Evolutionary conservation across 1,140 invertebrate genomes (phyloP), one percentile per base, ranked within the genome.

Genomic region (Oncopeltus fasciatus): DNA sequence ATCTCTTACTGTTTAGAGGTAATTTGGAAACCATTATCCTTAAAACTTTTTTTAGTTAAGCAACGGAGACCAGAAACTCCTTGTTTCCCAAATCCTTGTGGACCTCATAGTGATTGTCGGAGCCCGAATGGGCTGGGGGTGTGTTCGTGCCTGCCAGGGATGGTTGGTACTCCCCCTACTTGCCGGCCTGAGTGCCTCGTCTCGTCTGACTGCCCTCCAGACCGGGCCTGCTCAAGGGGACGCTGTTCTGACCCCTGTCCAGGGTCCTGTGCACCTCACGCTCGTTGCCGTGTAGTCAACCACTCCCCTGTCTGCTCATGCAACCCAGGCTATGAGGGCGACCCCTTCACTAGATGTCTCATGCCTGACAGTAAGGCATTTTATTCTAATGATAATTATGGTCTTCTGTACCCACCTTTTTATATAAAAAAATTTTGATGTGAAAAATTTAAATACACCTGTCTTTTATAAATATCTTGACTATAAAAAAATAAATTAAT

Each of bases 301-400:
- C 82, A 83, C 67, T 80, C 79, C 67, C 79, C 83, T 1, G 79
- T 83, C 66, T 84, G 82, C 70, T 77, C 75, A 43, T 86, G 83
- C 67, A 76, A 77, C 65, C 66, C 72, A 18, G 77, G 78, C 24
- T 80, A 76, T 67, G 81, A 78, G 70, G 79, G 84, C 29, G 81
- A 86, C 76, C 83, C 83, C 33, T 84, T 84, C 67, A 77, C 77
- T 51, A 75, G 80, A 68, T 86, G 85, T 68, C 60, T 67, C 3
- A 64, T 62, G 49, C 60, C 62, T 49, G 64, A 67, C 38, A 59
- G 67, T 67, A 66, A 68, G 65, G 62, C 63, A 57, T 28, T 51
- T 47, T 56, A 47, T 47, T 38, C 44, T 46, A n/a, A n/a, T n/a
- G 5, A 5, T 8, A 38, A 38, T 14, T 38, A 38, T 38, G n/a